Percentiles rank a stretch among this genome's conserved stretches.
Conservation (phyloP, 2,888 invertebrate genomes). For the Heliconius ismenius region DNA sequence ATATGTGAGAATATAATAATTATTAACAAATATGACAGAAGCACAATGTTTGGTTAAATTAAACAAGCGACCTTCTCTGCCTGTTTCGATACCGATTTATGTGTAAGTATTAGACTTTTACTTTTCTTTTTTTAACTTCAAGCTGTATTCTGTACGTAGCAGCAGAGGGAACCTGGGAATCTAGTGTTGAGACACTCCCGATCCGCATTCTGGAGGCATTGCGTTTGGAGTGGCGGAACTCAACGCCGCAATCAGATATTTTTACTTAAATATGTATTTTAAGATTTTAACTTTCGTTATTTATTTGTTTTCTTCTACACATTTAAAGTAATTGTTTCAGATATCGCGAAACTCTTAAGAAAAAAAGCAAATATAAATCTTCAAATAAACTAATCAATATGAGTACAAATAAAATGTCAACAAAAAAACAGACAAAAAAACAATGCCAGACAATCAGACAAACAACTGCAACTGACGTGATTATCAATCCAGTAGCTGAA, state of each 20-base stretch:
- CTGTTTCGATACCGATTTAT: slow-evolving; percentile 18
- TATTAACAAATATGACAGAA: slow-evolving; percentile 1
- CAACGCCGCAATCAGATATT: too few relatives aligned
- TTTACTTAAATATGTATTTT: background rate
- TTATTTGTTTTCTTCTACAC: background rate
- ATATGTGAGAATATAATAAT: background rate
- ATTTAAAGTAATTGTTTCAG: slow-evolving; percentile 12
- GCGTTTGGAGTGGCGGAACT: too few relatives aligned
- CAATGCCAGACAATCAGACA: too few relatives aligned
- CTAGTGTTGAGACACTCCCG: too few relatives aligned
- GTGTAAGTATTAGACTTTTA: slow-evolving; percentile 6
- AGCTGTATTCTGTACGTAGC: too few relatives aligned
- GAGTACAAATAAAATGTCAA: background rate
- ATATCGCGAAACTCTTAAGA: background rate
- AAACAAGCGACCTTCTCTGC: background rate
- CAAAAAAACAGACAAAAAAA: background rate
- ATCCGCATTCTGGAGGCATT: too few relatives aligned
- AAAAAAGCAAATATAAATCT: background rate
- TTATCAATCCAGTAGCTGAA: background rate
- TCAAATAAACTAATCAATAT: background rate
- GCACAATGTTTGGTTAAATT: background rate
- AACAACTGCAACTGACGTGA: background rate
- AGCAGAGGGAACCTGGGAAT: too few relatives aligned
- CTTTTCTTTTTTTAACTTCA: too few relatives aligned
- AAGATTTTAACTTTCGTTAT: background rate